A percentile compares a stretch with the other conserved stretches of the same genome.
phyloP scores from a whole-genome alignment of 2,797 vertebrate genomes.

The Spatula versicolor region DNA sequence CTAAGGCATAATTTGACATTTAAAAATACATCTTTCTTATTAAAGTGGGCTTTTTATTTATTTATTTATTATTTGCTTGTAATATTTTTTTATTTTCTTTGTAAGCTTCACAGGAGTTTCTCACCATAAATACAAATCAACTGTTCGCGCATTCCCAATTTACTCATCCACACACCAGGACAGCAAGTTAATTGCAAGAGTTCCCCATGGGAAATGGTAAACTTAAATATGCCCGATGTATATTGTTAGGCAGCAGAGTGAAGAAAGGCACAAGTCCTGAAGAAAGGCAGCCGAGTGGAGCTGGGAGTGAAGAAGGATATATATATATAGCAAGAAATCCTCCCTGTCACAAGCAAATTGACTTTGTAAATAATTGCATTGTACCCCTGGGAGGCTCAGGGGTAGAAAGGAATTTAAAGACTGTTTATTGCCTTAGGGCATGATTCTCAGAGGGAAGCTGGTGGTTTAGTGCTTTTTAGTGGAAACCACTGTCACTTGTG shows the following conservation, averaged over 20 bases:
- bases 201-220: slow-evolving; percentile 52
- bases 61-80: not conserved
- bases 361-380: slow-evolving; percentile 73
- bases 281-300: slow-evolving; percentile 38
- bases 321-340: slow-evolving; percentile 25
- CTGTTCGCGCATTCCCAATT: slow-evolving; percentile 64
- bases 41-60: not conserved
- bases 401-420: slow-evolving; percentile 25
- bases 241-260: slow-evolving; percentile 54
- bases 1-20: not conserved
- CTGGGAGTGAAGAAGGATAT: not conserved
- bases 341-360: slow-evolving; percentile 36
- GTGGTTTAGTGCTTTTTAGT: not conserved
- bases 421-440: not conserved
- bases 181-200: slow-evolving; percentile 75
- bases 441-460: not conserved
- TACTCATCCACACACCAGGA: slow-evolving; percentile 74
- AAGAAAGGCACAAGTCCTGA: not conserved
- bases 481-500: not conserved
- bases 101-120: slow-evolving; percentile 53
- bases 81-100: not conserved
- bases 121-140: slow-evolving; percentile 72
- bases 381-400: not conserved
- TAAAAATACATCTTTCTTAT: not conserved
- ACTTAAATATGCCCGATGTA: slow-evolving; percentile 55